Evolutionary conservation across 2,797 vertebrate genomes (phyloP).

Genomic region (Myoxocephalus aenaeus): DNA sequence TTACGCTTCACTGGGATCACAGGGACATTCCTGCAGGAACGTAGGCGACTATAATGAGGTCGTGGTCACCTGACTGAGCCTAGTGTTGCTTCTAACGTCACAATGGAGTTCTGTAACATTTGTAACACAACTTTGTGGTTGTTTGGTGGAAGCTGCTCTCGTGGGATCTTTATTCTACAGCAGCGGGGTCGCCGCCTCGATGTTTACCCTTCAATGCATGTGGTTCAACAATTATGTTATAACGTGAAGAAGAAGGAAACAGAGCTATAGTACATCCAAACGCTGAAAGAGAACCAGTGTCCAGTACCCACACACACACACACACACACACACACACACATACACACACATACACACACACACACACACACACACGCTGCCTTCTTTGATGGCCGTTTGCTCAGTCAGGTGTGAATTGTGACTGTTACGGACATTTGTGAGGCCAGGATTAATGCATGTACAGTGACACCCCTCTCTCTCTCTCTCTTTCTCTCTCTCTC

Average conservation of each 20-base stretch:
- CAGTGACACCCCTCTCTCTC: background rate
- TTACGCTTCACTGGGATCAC: conserved; percentile 15
- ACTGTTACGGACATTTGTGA: conserved; percentile 56
- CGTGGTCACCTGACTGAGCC: conserved; percentile 32
- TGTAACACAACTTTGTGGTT: conserved; percentile 36
- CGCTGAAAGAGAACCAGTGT: conserved; percentile 14
- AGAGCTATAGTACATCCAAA: conserved; percentile 10
- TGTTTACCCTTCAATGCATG: background rate
- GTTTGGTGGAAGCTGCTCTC: background rate
- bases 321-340: background rate
- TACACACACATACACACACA: background rate
- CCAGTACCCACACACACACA: background rate
- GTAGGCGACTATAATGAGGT: conserved; percentile 35
- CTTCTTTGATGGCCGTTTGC: conserved; percentile 44
- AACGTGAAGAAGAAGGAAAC: background rate
- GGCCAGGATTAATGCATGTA: conserved; percentile 36
- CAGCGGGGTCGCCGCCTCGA: conserved; percentile 1
- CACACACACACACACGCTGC: background rate
- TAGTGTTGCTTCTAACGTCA: conserved; percentile 58
- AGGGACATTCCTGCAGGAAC: conserved; percentile 15
- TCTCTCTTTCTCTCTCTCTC: background rate
- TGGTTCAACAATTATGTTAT: conserved; percentile 11
- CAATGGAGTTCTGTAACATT: conserved; percentile 63
- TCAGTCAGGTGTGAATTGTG: conserved; percentile 66
- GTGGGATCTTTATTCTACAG: background rate